Evolutionary conservation across 2,888 invertebrate genomes (phyloP).

Genomic region (Acleris laterana): DNA sequence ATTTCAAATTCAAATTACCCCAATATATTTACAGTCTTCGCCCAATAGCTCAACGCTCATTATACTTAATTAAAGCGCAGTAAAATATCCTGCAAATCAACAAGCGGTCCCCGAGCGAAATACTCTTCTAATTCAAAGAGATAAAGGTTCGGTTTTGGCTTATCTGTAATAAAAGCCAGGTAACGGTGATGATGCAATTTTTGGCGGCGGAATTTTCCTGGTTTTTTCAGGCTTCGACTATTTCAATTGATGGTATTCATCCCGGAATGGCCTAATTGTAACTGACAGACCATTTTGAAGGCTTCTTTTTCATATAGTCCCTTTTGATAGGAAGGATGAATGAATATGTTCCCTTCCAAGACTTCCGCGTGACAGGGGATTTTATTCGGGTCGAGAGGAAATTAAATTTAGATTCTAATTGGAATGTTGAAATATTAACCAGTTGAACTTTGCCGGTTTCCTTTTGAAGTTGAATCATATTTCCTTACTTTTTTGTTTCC

Average conservation of each 20-base stretch:
- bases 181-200: slow-evolving; percentile 8
- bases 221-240: slow-evolving; percentile 35
- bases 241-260: slow-evolving; percentile 45
- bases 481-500: neutral
- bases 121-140: neutral
- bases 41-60: slow-evolving; percentile 15
- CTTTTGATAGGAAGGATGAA: slow-evolving; percentile 25
- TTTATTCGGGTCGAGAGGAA: slow-evolving; percentile 5
- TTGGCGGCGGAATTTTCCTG: neutral
- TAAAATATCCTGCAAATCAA: slow-evolving; percentile 21
- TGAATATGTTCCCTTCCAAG: slow-evolving; percentile 31
- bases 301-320: slow-evolving; percentile 31
- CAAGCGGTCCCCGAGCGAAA: neutral
- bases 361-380: slow-evolving; percentile 21
- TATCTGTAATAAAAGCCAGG: neutral
- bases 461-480: neutral
- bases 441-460: neutral
- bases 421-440: slow-evolving; percentile 11
- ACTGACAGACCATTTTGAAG: slow-evolving; percentile 45
- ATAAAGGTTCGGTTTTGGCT: neutral
- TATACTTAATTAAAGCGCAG: slow-evolving; percentile 31
- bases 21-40: slow-evolving; percentile 13
- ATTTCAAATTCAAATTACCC: slow-evolving; percentile 6
- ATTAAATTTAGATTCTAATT: slow-evolving; percentile 12
- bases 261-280: slow-evolving; percentile 49